Evolutionary conservation across 2,797 vertebrate genomes (phyloP), one percentile per base, ranked within the genome.

Genomic region (Sternarchorhynchus goeldii): DNA sequence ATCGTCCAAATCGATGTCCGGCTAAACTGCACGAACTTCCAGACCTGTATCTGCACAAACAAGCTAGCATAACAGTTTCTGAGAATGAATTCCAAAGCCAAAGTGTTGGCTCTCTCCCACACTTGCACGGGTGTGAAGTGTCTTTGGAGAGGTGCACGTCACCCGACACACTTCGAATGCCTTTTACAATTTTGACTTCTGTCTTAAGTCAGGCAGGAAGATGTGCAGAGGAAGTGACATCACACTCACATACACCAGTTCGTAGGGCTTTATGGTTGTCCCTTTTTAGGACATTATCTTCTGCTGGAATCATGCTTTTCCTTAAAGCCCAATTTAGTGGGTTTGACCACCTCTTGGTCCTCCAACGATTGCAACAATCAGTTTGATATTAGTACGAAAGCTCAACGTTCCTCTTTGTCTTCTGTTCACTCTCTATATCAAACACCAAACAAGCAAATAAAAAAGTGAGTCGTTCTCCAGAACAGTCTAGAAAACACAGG

Each of bases 91-190:
- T 45, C 10, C 45, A 0, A 18, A 36, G n/a, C 32, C 18, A 45
- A 20, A 39, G 60, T 66, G 64, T 73, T 81, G 82, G 76, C 82
- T 79, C 25, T 53, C 60, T 86, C 66, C 60, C 82, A 83, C 85
- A 77, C 72, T 16, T 70, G 67, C 60, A 59, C 66, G 25, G 39
- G 80, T 81, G 41, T 21, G n/a, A 70, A 60, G 34, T 73, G 34
- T 39, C 67, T 75, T 82, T 72, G 73, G 68, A 84, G 62, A 73
- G 75, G 69, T 69, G 64, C 75, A 68, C 29, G 57, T 63, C 57
- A 63, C 10, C 20, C 0, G 8, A 39, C 45, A 50, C 66, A 71
- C 64, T 4, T 56, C 21, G 34, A 78, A 79, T 62, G 78, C 73
- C 59, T 66, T 57, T 75, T 71, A 78, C 67, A 73, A 56, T 21